Conservation (phyloP, 1,140 invertebrate genomes). For the Scaptomyza montana region DNA sequence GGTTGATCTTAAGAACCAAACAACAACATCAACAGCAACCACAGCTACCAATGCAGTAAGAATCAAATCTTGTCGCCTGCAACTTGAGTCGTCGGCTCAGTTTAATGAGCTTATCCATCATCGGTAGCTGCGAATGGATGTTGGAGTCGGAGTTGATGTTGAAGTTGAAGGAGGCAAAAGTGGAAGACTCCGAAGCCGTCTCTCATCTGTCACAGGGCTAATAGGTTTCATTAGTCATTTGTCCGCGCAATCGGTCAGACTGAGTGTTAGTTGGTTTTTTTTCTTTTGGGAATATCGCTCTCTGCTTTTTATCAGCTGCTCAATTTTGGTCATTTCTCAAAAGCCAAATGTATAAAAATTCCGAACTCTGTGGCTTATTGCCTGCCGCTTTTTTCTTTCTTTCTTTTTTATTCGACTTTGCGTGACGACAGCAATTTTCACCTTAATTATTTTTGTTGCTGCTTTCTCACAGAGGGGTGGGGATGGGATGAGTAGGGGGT, state of each 20-base stretch:
- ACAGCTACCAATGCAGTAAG: slow-evolving; percentile 9
- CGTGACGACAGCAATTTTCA: slow-evolving; percentile 82
- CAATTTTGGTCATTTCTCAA: slow-evolving; percentile 68
- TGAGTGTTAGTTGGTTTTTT: slow-evolving; percentile 2
- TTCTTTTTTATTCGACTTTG: slow-evolving; percentile 41
- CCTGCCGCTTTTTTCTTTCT: slow-evolving; percentile 13
- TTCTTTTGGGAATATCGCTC: not conserved
- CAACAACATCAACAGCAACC: not conserved
- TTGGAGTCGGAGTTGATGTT: not conserved
- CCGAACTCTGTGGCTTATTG: slow-evolving; percentile 25
- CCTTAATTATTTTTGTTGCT: slow-evolving; percentile 74
- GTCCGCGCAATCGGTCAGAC: slow-evolving; percentile 50
- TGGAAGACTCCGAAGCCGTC: slow-evolving; percentile 18
- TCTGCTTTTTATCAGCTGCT: slow-evolving; percentile 59
- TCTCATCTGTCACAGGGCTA: slow-evolving; percentile 77
- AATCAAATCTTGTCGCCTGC: slow-evolving; percentile 33
- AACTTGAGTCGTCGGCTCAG: slow-evolving; percentile 39
- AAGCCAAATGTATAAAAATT: slow-evolving; percentile 26
- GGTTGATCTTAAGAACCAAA: slow-evolving; percentile 31
- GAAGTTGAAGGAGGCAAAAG: not conserved
- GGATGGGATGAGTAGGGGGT: slow-evolving; percentile 7
- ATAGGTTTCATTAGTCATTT: slow-evolving; percentile 81
- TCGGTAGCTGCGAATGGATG: slow-evolving; percentile 23
- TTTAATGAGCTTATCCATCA: slow-evolving; percentile 82
- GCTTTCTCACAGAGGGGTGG: slow-evolving; percentile 23